Percentiles rank a stretch among this genome's conserved stretches.
Conservation (phyloP, 2,888 invertebrate genomes). For the Odiellus spinosus region DNA sequence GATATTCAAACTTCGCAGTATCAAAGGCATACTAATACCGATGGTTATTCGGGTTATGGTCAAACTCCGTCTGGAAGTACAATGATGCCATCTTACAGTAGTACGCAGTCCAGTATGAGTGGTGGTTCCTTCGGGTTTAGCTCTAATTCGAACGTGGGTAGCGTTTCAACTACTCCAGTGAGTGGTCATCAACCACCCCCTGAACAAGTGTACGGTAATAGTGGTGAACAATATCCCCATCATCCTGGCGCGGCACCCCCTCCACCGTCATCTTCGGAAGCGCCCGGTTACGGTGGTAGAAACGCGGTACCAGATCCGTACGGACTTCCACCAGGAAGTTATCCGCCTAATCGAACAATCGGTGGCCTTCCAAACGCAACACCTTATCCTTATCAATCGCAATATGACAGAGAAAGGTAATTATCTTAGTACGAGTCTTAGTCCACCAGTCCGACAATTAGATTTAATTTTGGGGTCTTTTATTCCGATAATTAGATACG, state of each 20-base stretch:
- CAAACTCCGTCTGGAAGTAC: slow-evolving; percentile 8
- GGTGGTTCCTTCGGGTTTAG: slow-evolving; percentile 11
- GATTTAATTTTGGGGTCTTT: too few species aligned
- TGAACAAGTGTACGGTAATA: slow-evolving; percentile 5
- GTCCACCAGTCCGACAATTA: too few species aligned
- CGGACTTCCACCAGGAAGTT: slow-evolving; percentile 16
- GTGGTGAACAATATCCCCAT: slow-evolving; percentile 15
- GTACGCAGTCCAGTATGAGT: slow-evolving; percentile 12
- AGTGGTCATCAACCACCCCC: slow-evolving; percentile 11
- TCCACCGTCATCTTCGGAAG: slow-evolving; percentile 1
- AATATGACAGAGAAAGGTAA: slow-evolving; percentile 16
- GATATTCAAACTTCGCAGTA: slow-evolving; percentile 14
- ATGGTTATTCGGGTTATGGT: slow-evolving; percentile 7
- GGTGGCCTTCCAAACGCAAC: slow-evolving; percentile 7
- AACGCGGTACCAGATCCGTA: slow-evolving; percentile 14
- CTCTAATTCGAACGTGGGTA: too few species aligned
- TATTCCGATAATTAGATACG: too few species aligned
- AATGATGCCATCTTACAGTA: slow-evolving; percentile 10
- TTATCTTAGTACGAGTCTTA: too few species aligned
- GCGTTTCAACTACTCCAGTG: neutral
- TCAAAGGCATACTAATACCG: slow-evolving; percentile 5
- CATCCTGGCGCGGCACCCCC: slow-evolving; percentile 10
- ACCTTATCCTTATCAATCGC: slow-evolving; percentile 18
- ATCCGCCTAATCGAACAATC: slow-evolving; percentile 16
- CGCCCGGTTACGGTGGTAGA: slow-evolving; percentile 7